Base-by-base conservation (phyloP, 64 coral and sea anemone species). In the Pocillopora verrucosa region DNA sequence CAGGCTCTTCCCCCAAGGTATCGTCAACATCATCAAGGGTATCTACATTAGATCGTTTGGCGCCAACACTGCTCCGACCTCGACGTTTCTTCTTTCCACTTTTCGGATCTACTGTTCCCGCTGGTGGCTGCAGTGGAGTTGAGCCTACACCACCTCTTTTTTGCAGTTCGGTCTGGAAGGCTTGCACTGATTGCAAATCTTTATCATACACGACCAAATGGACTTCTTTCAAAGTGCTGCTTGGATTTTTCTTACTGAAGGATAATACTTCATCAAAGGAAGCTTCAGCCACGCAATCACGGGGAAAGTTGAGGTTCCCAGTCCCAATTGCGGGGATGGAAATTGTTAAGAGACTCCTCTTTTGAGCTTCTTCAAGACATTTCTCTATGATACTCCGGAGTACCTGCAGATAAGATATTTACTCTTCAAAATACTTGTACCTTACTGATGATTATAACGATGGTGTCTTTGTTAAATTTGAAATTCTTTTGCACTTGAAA, bases 251-350 rank as follows among this genome's bases (percentile, higher is more conserved):
- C 61, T 59, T 73, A 36, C 76, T 75, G 59, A 89, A 95, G 36
- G 20, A n/a, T 10, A 86, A 30, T 14, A 83, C 90, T 92, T 95
- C 90, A 22, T 92, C 89, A 51, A 92, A 72, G 36, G 86, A 92
- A 24, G 87, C 51, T 13, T 37, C 83, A 11, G 94, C 94, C 14
- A 95, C 94, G 62, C 57, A 65, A 59, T 89, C 94, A 7, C 63
- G 77, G 1, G 94, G 67, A 88, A 89, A 95, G 10, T 75, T 86
- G 16, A 92, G 74, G 0, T 74, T 86, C 15, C 94, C 89, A 3
- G 94, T 95, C 69, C 94, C 94, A 64, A 95, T 95, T 19, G 89
- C 90, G 30, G 94, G 89, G 4, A 95, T 84, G 0, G 90, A 86
- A 59, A 95, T 85, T 17, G 19, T 85, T 1, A 20, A 45, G 25